Base-by-base conservation (phyloP, 2,113 vertebrate genomes). In the Gymnarchus niloticus region DNA sequence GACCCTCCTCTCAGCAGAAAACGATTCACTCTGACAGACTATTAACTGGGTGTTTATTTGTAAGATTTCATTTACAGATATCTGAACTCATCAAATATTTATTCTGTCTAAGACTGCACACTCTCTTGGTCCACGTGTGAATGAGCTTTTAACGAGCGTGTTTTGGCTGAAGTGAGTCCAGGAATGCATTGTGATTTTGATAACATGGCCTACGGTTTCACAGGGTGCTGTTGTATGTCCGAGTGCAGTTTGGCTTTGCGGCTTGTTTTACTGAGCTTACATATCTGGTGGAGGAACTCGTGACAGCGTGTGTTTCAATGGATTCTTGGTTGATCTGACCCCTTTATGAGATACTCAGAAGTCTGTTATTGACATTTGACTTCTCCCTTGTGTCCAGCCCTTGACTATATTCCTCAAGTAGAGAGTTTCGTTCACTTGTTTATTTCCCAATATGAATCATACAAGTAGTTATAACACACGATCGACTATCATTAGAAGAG, bases 21-120 rank as follows among this genome's bases (percentile, higher is more conserved):
- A 49, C 33, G 23, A 52, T 76, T 85, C 76, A 78, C n/a, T 78
- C 37, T 28, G 73, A 85, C 51, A 85, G 54, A 44, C 69, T 25
- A 85, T 78, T 85, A 56, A 77, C 61, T 56, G 48, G 51, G 28
- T 25, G 48, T 85, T 85, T 85, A 77, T 85, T 85, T 77, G 69
- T 85, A 85, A 85, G 69, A 85, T 78, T 78, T 57, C 25, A 57
- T 85, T 85, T 57, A 85, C 37, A 25, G 73, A 78, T 85, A 85
- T 85, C 49, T 44, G 84, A 73, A 14, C 51, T 80, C 84, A 85
- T 85, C 73, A 56, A 80, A 85, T 85, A 85, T 85, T 85, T 44
- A 85, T 85, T 85, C 59, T 56, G 48, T 25, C 46, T 54, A 28
- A 85, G 61, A 85, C 77, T 76, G 65, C 65, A 10, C n/a, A 56